Base-by-base conservation (phyloP, 2,113 vertebrate species). In the Ursus arctos region DNA sequence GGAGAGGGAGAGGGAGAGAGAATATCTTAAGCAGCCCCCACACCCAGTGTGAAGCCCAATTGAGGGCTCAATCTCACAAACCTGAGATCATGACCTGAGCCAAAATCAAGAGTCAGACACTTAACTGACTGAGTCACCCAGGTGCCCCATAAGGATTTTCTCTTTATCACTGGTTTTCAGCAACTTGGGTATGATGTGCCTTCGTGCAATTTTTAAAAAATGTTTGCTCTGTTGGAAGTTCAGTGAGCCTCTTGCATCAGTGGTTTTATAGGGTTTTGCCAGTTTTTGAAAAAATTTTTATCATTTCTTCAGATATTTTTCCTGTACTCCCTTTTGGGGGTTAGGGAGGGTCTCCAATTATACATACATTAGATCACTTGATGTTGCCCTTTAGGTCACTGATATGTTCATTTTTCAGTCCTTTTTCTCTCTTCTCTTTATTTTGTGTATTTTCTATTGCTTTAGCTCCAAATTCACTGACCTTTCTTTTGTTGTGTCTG, bases 251-350 rank as follows among this genome's bases (percentile, higher is more conserved):
- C 61, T 95, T 91, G 31, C 14, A 86, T 88, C 22, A 22, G 6
- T 80, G 43, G 7, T 3, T 69, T 96, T 89, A 43, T 57, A 76
- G 31, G 6, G 6, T 88, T 81, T 76, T 47, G 55, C 40, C 12
- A 91, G 13, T 47, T 92, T 97, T 57, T 87, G 33, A 83, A 86
- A 8, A 31, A 2, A 55, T 53, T 47, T 49, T 85, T n/a, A 82
- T 18, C 36, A 40, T 86, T 92, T 94, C 47, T 96, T 92, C 49
- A 83, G 40, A 57, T 57, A 36, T 74, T 86, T 87, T 82, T 82
- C 69, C 69, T 71, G 12, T 88, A 12, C 63, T 49, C 40, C 72
- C 13, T 24, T 88, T 82, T 72, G 24, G 40, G 22, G 6, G 6
- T 16, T 2, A 31, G 16, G 14, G 13, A 43, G 33, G 12, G 19